Percentiles rank a stretch among this genome's conserved stretches.
Evolutionary conservation across 2,113 vertebrate species (phyloP).

Genomic region (Caloenas nicobarica): DNA sequence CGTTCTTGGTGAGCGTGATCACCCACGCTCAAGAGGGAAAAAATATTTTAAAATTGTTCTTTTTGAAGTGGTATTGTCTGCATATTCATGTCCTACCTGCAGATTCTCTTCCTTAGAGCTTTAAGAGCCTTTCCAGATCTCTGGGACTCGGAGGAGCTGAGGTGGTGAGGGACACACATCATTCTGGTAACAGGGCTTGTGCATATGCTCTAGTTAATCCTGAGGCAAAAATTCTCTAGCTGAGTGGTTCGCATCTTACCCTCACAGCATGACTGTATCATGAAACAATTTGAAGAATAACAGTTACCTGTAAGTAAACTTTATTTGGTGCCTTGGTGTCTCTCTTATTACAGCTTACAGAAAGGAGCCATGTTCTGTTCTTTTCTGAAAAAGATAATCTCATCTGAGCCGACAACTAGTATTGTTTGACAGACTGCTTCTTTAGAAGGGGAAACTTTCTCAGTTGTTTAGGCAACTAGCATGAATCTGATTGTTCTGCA

Average conservation of each 20-base stretch:
- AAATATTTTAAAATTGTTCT: not conserved
- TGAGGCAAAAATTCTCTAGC: not conserved
- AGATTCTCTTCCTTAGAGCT: not conserved
- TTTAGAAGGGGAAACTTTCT: not conserved
- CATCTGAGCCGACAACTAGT: not conserved
- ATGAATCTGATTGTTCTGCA: not conserved
- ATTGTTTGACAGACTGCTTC: not conserved
- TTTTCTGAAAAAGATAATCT: not conserved
- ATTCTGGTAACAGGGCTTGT: not conserved
- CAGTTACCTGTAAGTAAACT: not conserved
- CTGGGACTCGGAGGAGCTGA: not conserved
- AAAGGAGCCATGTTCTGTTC: not conserved
- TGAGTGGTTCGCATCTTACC: not conserved
- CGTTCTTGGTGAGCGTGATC: not conserved
- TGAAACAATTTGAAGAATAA: not conserved
- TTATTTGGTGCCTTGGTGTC: not conserved
- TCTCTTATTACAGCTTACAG: not conserved
- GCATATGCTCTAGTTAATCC: not conserved
- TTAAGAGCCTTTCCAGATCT: not conserved
- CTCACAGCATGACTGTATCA: not conserved
- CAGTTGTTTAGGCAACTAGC: not conserved
- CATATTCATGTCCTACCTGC: not conserved
- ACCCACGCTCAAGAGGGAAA: not conserved
- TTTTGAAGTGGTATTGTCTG: not conserved
- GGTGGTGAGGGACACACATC: accelerated